Base-by-base conservation (phyloP, 2,888 invertebrate species). In the Rhamphomyia laevipes region DNA sequence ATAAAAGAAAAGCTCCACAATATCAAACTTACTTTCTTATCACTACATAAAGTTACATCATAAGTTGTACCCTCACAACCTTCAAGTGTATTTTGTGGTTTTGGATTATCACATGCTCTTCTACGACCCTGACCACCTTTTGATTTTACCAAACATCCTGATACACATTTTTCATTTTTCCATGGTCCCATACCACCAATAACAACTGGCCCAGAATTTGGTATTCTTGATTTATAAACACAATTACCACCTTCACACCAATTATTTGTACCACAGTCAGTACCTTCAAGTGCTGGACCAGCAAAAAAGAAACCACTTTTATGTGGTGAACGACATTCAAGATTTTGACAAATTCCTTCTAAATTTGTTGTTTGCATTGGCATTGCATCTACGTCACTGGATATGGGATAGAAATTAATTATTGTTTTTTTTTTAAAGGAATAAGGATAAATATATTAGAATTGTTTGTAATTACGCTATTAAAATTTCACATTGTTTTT, bases 201-300 rank as follows among this genome's bases (percentile, higher is more conserved):
- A 13, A 63, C 60, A 11, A 62, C 58, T 50, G 65, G 67, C n/a
- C 63, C 59, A 3, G 71, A 69, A 53, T 54, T 57, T 4, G 65
- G 57, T 1, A 58, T 58, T 4, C 65, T 59, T 16, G 45, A 38
- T 48, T 56, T 55, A n/a, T 68, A 65, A 13, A 78, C 73, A 58
- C 83, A 84, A 47, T 74, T 73, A 2, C 83, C 83, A 15, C 80
- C 80, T 66, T 77, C 76, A 63, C 83, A 84, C 76, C 81, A 80
- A 80, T 74, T 78, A 51, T 72, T 72, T 0, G 66, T 63, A 11
- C 82, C 85, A 62, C 88, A 89, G 17, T 76, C 67, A 1, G 87
- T 88, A 42, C 88, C 88, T 53, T 87, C 86, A 30, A 89, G 68
- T n/a, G 88, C 88, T 0, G 88, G 88, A 1, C 87, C 87, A 2